A percentile compares a stretch with the other conserved stretches of the same genome.
Evolutionary conservation across 2,888 invertebrate genomes (phyloP).

Genomic region (Pristionchus entomophagus): DNA sequence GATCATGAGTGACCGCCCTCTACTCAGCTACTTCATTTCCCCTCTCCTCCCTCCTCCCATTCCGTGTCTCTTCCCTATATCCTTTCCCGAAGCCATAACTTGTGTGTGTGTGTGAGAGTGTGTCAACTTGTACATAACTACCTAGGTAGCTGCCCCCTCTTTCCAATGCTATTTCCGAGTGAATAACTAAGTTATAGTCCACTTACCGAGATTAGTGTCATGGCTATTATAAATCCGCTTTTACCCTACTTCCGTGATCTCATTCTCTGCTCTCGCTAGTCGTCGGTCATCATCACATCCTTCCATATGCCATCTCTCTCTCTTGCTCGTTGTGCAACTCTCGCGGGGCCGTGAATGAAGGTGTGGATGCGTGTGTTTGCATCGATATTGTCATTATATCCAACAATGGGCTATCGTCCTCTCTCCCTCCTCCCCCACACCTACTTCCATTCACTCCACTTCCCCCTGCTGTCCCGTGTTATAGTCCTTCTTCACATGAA

Average conservation of each 20-base stretch:
- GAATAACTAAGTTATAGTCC: slow-evolving; percentile 27
- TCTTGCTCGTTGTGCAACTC: slow-evolving; percentile 11
- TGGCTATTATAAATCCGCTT: not conserved
- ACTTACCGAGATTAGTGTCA: slow-evolving; percentile 30
- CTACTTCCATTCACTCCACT: not conserved
- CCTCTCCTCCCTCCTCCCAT: not conserved
- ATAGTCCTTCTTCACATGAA: not conserved
- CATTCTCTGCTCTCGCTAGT: not conserved
- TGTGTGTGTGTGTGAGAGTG: too few species aligned
- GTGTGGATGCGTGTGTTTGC: not conserved
- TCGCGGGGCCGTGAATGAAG: not conserved
- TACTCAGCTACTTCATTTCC: not conserved
- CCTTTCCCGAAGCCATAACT: slow-evolving; percentile 14
- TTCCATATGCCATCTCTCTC: not conserved
- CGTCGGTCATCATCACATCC: not conserved
- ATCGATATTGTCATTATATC: not conserved
- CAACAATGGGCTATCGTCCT: not conserved
- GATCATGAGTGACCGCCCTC: too few species aligned
- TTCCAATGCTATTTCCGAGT: slow-evolving; percentile 11
- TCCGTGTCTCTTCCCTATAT: slow-evolving; percentile 22
- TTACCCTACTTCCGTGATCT: slow-evolving; percentile 23
- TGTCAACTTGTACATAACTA: slow-evolving; percentile 26
- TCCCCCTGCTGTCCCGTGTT: not conserved
- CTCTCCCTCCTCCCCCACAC: not conserved
- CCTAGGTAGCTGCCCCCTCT: not conserved